Base-by-base conservation (phyloP, 2,888 invertebrate species). In the Acrobasis repandana region DNA sequence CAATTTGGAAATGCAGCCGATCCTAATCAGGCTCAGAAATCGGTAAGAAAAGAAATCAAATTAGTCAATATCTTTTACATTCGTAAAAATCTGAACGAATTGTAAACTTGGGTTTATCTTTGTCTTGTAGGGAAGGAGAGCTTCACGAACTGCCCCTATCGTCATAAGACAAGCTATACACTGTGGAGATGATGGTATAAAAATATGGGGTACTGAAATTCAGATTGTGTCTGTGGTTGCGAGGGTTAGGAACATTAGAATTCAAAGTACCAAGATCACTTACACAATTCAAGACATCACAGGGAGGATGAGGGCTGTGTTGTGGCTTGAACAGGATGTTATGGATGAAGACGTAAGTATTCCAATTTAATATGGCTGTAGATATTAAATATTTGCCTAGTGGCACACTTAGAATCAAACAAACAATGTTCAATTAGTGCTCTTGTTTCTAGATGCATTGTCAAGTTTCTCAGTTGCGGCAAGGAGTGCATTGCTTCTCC, bases 241-340 rank as follows among this genome's bases (percentile, higher is more conserved):
- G 28, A 76, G 90, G 57, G 73, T 93, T 1, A 77, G 82, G 50
- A 92, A 90, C 63, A 91, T 93, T 47, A 77, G 86, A 50, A 80
- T 91, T 71, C 92, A 93, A 65, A 93, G 92, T 68, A 90, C 90
- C 1, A 93, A 92, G 77, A 92, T 92, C 20, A 91, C 90, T 48
- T 93, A 93, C 62, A 92, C 90, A 49, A 86, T 93, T 66, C 91
- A 93, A 73, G 93, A 93, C 67, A 91, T 93, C 28, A 92, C 92
- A 1, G 93, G 92, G 0, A 82, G 90, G 63, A 93, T 93, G 93
- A 79, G 83, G 68, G 91, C 92, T 60, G 90, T 92, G 16, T 71
- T 92, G 18, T 93, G 92, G 92, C 69, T 91, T 58, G 92, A 92
- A 66, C 90, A 90, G 68, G 92, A 92, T 62, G 80, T 88, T 33